Evolutionary conservation across 2,113 vertebrate species (phyloP), one percentile per base, ranked within the genome.

Genomic region (Anoplopoma fimbria): DNA sequence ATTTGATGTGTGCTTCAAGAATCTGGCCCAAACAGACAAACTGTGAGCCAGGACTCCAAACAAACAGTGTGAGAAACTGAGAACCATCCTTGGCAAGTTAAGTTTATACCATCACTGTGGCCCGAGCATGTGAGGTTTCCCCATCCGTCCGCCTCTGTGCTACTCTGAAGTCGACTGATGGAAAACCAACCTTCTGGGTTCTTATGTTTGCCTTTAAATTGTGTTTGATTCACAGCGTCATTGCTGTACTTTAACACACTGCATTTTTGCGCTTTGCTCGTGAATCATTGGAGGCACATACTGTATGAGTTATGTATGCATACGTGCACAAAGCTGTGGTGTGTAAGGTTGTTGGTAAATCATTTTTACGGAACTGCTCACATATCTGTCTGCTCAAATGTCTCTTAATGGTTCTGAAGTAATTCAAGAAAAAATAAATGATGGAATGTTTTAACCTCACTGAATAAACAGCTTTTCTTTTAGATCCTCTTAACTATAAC

Each of bases 1-100:
- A 90, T 90, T 91, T 78, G 79, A 92, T 85, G 88, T 79, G 89
- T 86, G 89, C 87, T 87, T 90, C 81, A 93, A 91, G 86, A 91
- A 92, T 87, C 87, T 94, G 92, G 93, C 89, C 87, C 73, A 62
- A 88, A 85, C 82, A 87, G 55, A 57, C 61, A 6, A 58, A 81
- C 70, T 79, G 53, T 25, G 76, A 92, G 92, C 89, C 92, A 93
- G 86, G 79, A 93, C 84, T 88, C 78, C 77, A 84, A 93, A 87
- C 91, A 93, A 86, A 91, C 78, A 80, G 76, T 69, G 40, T 64
- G 72, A 83, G 81, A 90, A 83, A 92, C 89, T 79, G 79, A 89
- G 81, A 88, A 69, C 42, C 76, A 77, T 72, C 82, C 81, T 60
- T 83, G 38, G 83, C 75, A 75, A 73, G 65, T 80, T 47, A 71